Conservation (phyloP, 2,113 vertebrate species). For the Danionella cerebrum region DNA sequence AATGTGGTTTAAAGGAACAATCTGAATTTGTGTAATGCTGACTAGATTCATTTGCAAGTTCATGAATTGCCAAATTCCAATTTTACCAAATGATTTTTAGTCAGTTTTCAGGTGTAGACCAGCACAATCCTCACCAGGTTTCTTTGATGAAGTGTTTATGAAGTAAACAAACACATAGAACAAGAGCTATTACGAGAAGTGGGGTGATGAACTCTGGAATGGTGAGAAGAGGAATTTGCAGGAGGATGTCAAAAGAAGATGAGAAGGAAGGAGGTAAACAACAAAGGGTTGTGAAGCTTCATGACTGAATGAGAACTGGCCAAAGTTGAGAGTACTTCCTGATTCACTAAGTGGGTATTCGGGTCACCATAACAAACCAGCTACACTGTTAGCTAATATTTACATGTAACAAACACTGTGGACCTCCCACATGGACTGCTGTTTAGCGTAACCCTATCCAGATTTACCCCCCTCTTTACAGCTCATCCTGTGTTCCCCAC, state of each 20-base stretch:
- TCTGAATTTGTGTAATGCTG: too few relatives aligned
- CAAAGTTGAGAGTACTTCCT: neutral
- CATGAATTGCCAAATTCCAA: too few relatives aligned
- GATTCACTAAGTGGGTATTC: neutral
- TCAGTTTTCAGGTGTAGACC: too few relatives aligned
- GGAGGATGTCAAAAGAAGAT: neutral
- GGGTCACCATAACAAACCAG: neutral
- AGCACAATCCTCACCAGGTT: too few relatives aligned
- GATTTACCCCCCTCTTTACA: slow-evolving; percentile 1
- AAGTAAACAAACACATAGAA: neutral
- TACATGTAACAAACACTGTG: slow-evolving; percentile 4
- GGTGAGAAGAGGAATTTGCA: neutral
- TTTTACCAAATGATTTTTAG: too few relatives aligned
- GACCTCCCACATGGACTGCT: neutral
- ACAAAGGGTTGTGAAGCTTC: neutral
- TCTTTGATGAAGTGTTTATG: neutral
- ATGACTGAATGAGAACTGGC: neutral
- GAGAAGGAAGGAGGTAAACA: neutral
- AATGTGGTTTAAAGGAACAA: too few relatives aligned
- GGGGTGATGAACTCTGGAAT: neutral
- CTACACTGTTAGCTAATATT: neutral
- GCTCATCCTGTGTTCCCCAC: slow-evolving; percentile 25
- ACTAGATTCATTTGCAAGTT: too few relatives aligned
- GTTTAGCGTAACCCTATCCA: slow-evolving; percentile 34
- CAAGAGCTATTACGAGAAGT: neutral